These are phyloP conservation scores for Bombus vancouverensis DNA, from an alignment of 1,140 invertebrate genomes.

Conservation along the genomic window DNA sequence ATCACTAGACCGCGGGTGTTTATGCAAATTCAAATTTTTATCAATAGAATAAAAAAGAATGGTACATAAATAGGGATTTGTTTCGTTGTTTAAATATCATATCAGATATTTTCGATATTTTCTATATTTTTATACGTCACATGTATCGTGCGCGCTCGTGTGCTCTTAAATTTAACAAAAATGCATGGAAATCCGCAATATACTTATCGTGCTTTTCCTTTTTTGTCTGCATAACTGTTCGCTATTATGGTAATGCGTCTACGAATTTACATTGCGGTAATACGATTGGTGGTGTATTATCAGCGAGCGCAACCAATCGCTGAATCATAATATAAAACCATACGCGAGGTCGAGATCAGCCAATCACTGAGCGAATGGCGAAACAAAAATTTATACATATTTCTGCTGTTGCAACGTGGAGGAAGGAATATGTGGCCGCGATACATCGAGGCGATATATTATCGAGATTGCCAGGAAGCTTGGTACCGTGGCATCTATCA, in stretches of 20 bases:
- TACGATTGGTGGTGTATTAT: not conserved
- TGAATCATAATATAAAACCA: not conserved
- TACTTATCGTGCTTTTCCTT: not conserved
- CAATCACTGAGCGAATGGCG: not conserved
- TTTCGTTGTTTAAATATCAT: no score
- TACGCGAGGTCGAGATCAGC: no score
- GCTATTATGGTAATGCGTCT: not conserved
- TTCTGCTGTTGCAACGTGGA: not conserved
- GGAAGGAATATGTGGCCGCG: not conserved
- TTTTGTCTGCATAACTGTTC: not conserved
- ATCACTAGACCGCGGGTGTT: no score
- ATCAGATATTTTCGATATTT: no score
- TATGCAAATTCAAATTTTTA: no score
- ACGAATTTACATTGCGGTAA: not conserved
- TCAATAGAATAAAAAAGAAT: no score
- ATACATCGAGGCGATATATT: not conserved
- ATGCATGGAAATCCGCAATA: not conserved
- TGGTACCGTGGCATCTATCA: not conserved
- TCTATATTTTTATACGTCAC: no score
- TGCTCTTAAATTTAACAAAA: no score
- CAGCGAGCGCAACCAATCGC: not conserved
- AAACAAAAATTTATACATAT: not conserved
- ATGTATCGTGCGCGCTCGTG: no score
- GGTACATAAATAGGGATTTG: no score
- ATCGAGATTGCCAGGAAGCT: constrained; percentile 6